Evolutionary conservation across 2,888 invertebrate species (phyloP), one percentile per base, ranked within the genome.

Genomic region (Dusona sp.): DNA sequence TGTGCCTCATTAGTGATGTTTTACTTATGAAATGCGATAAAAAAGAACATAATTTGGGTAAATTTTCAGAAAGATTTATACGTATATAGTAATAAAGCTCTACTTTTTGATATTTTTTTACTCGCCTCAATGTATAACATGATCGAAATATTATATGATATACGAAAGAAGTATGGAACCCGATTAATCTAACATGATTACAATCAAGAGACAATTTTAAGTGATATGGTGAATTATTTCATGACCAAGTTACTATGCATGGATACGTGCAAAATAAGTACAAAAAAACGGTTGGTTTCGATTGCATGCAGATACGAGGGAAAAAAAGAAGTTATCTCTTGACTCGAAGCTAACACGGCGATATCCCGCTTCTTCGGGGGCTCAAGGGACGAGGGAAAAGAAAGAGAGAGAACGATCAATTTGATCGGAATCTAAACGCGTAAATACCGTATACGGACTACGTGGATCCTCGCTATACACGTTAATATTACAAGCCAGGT

Each of bases 381-480:
- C 80, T n/a, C 36, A 33, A 61, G 42, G 22, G 67, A 78, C 7
- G 29, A 73, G 81, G 29, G 61, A 16, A 1, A 16, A 61, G 0
- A 29, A 61, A 61, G 29, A 61, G 25, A 25, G 29, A 70, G 78
- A 75, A 54, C 81, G 78, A 86, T 86, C 86, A 84, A 86, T 86
- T 86, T 84, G 84, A 86, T 86, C 57, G 84, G 78, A 79, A 86
- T 86, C 86, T 86, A 79, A 78, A 80, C 79, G 74, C 84, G 78
- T 84, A 86, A 84, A 84, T 84, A 86, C 68, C 83, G 78, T 74
- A 79, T 64, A 79, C 82, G 82, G 77, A 72, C 65, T 65, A 33
- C 65, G 25, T 36, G 22, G 54, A 22, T 72, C 22, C 38, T 45
- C 77, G 19, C 4, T 25, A 25, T 51, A 48, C 19, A 74, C 67